Percentiles rank a stretch among this genome's conserved stretches.
phyloP scores from a whole-genome alignment of 2,888 invertebrate genomes.

The Ferrisia virgata region DNA sequence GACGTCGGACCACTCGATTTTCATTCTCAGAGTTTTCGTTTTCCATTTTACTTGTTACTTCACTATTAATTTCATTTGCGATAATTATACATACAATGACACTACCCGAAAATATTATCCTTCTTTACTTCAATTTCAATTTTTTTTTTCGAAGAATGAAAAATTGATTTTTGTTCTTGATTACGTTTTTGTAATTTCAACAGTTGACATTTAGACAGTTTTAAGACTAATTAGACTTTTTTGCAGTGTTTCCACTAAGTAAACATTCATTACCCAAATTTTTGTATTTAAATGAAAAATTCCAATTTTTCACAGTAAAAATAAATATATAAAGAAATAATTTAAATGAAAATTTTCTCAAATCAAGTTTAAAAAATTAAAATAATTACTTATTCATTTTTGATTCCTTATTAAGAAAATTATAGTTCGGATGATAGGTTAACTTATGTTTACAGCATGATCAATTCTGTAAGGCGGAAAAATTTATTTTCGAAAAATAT shows the following conservation, averaged over 20 bases:
- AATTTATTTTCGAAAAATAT: neutral
- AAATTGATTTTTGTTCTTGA: neutral
- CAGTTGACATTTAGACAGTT: neutral
- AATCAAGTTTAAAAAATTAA: no score
- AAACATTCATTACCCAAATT: neutral
- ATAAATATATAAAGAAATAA: no score
- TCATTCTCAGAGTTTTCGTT: slow-evolving; percentile 5
- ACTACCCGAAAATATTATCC: neutral
- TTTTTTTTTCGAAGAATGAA: neutral
- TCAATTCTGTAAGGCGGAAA: neutral
- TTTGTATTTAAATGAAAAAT: neutral
- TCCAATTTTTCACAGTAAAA: no score
- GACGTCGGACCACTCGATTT: neutral
- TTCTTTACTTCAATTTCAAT: neutral
- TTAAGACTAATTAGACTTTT: neutral
- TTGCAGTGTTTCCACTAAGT: neutral
- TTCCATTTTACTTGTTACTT: slow-evolving; percentile 10
- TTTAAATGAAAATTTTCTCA: no score
- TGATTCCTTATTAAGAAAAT: no score
- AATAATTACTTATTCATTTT: no score
- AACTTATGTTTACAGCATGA: neutral
- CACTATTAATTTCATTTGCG: neutral
- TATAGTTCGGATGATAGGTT: neutral
- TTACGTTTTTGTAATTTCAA: slow-evolving; percentile 21
- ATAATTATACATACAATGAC: neutral